phyloP scores from a whole-genome alignment of 2,888 invertebrate species.

The Rhingia rostrata region DNA sequence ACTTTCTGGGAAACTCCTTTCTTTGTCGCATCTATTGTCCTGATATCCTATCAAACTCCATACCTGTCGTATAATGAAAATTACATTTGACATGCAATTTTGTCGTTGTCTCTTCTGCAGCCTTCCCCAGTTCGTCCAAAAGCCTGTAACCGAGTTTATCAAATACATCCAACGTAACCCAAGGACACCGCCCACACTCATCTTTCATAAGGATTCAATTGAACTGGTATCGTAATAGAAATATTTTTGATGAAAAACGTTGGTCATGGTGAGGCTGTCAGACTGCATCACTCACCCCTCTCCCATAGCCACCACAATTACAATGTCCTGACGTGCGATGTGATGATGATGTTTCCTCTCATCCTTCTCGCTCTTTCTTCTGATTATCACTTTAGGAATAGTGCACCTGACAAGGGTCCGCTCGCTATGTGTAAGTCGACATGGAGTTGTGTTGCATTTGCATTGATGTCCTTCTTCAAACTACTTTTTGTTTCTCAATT shows the following conservation, averaged over 20 bases:
- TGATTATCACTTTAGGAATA: neutral
- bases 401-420: slow-evolving; percentile 30
- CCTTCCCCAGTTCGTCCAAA: slow-evolving; percentile 4
- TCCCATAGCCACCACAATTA: slow-evolving; percentile 11
- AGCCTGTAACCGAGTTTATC: slow-evolving; percentile 36
- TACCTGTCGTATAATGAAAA: too few species aligned
- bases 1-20: neutral
- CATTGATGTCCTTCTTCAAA: neutral
- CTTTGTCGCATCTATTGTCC: neutral
- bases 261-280: slow-evolving; percentile 17
- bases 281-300: neutral
- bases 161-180: slow-evolving; percentile 39
- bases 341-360: slow-evolving; percentile 19
- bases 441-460: neutral
- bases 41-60: neutral
- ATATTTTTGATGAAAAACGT: slow-evolving; percentile 25
- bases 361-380: neutral
- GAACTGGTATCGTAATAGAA: slow-evolving; percentile 25
- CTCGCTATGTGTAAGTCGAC: slow-evolving; percentile 2
- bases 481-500: slow-evolving; percentile 40
- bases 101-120: too few species aligned
- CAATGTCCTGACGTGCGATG: slow-evolving; percentile 15
- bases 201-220: slow-evolving; percentile 17
- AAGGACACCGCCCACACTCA: slow-evolving; percentile 30
- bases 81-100: too few species aligned